Evolutionary conservation across 2,113 vertebrate species (phyloP), one percentile per base, ranked within the genome.

Genomic region (Saimiri boliviensis): DNA sequence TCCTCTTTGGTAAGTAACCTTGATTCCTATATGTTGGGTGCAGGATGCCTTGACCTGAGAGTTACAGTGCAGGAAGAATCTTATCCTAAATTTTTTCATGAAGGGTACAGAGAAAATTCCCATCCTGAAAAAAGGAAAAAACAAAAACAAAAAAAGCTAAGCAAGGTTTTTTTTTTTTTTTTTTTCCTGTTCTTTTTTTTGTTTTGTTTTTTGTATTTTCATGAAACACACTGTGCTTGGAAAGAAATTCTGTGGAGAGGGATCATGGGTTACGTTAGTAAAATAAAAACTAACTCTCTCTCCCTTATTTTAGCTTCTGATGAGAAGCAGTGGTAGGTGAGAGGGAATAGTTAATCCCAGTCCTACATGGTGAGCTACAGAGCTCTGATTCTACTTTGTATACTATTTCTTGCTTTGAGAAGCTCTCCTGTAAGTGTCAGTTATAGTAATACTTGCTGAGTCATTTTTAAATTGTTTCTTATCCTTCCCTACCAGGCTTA

Each of bases 61-160:
- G 3, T 19, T 86, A 37, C 7, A 17, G 3, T 23, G 19, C 2
- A 9, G 79, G 54, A 5, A 92, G 19, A 73, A 77, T 54, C n/a
- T 56, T 81, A 70, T 70, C 88, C 37, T 70, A 84, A 89, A 93
- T 70, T 52, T 92, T 96, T 37, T 95, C 14, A 42, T 86, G 45
- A 86, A 81, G 63, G n/a, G 21, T 52, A 49, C 3, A 35, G 27
- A 94, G 13, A 66, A 86, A 70, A 66, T 73, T 56, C 8, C 79
- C 8, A 8, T 92, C 21, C 27, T 70, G 27, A 56, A 71, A 54
- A 35, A 49, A 27, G 42, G 35, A 71, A 52, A 68, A n/a, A 17
- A 30, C 25, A 42, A 45, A 45, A 60, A n/a, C 1, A 60, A 60
- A 37, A 45, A 76, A 20, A 54, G 25, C 37, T 58, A 47, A 32